A percentile compares a stretch with the other conserved stretches of the same genome.
Conservation (phyloP, 2,888 invertebrate genomes). For the Parnassius orleans region DNA sequence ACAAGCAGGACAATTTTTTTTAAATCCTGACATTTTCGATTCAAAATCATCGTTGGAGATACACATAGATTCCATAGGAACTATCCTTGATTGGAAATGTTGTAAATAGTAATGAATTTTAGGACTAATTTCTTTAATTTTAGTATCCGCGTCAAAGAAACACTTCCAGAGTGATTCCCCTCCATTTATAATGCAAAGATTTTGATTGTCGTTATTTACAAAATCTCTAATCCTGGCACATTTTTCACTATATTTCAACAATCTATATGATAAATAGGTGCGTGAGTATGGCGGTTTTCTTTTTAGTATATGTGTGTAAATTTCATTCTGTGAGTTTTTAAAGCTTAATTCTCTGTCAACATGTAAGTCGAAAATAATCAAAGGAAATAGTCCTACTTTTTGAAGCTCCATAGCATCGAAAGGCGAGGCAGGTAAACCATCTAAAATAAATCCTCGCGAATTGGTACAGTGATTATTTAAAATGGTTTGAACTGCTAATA, state of each 20-base stretch:
- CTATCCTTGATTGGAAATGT: constrained; percentile 68
- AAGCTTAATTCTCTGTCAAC: constrained; percentile 54
- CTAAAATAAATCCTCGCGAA: constrained; percentile 82
- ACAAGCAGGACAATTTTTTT: constrained; percentile 82
- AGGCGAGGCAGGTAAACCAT: constrained; percentile 81
- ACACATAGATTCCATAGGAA: constrained; percentile 74
- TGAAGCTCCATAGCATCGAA: constrained; percentile 72
- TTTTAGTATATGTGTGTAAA: constrained; percentile 53
- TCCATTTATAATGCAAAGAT: constrained; percentile 71
- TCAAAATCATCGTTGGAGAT: constrained; percentile 79
- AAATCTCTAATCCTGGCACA: constrained; percentile 63
- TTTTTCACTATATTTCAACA: constrained; percentile 59
- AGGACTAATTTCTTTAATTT: constrained; percentile 54
- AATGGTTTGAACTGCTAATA: constrained; percentile 76
- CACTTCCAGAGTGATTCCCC: constrained; percentile 79
- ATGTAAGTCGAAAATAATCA: constrained; percentile 77
- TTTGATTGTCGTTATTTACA: constrained; percentile 78
- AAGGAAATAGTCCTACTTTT: constrained; percentile 78
- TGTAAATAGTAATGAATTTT: constrained; percentile 77
- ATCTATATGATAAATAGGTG: constrained; percentile 65
- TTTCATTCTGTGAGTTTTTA: constrained; percentile 61
- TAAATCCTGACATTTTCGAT: constrained; percentile 69
- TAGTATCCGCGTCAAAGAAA: constrained; percentile 61
- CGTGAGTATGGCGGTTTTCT: constrained; percentile 56
- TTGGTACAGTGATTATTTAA: constrained; percentile 67